Evolutionary conservation across 2,797 vertebrate species (phyloP).

Genomic region (Presbytis comata): DNA sequence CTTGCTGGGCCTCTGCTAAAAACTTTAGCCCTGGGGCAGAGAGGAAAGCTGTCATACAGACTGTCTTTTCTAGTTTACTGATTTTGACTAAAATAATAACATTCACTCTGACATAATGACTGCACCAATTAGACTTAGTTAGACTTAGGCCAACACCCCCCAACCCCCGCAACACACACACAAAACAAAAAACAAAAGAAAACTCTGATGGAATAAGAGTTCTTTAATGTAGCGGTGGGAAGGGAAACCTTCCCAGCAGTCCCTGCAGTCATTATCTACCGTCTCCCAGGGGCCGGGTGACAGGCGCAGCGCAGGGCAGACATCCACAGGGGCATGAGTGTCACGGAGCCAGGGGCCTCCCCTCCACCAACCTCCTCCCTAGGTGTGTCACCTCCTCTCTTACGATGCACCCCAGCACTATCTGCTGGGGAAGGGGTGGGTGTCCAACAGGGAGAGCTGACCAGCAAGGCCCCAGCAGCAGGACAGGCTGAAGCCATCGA

Average conservation of each 20-base stretch:
- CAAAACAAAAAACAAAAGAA: not conserved
- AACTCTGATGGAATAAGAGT: not conserved
- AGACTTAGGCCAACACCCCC: not conserved
- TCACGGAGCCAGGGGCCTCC: not conserved
- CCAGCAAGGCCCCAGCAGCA: not conserved
- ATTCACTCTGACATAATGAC: constrained; percentile 37
- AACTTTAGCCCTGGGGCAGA: not conserved
- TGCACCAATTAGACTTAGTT: constrained; percentile 44
- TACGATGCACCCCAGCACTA: not conserved
- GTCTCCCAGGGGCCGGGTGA: not conserved
- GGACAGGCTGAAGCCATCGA: not conserved
- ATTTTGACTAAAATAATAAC: constrained; percentile 56
- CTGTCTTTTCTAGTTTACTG: constrained; percentile 32
- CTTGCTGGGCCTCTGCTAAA: not conserved
- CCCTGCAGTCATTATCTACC: not conserved
- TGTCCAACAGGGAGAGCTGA: not conserved
- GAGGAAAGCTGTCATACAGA: not conserved
- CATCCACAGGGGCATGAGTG: not conserved
- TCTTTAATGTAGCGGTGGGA: not conserved
- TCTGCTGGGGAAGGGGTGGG: too few relatives aligned
- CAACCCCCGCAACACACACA: not conserved
- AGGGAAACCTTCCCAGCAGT: not conserved
- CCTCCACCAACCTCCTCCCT: not conserved
- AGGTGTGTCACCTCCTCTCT: not conserved
- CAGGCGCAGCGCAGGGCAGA: not conserved